Base-by-base conservation (phyloP, 2,888 invertebrate genomes). In the Pandemis corylana region DNA sequence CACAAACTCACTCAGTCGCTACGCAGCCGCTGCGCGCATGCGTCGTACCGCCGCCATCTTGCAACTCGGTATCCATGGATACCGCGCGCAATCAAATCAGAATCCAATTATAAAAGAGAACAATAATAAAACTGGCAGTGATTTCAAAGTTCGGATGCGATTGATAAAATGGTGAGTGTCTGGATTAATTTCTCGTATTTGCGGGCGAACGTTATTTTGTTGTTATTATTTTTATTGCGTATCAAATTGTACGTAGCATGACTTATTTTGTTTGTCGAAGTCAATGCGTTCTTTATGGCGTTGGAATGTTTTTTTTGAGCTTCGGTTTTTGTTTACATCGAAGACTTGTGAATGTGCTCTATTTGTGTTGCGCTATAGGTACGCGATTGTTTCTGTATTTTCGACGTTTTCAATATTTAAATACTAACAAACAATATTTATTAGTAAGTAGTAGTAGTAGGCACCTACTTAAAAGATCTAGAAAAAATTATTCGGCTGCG, bases 31-130 rank as follows among this genome's bases (percentile, higher is more conserved):
- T 46, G 73, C 56, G 64, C 73, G 73, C 73, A 64, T 73, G 73
- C 73, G 73, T 73, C 68, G 73, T 63, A n/a, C 2, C n/a, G 42
- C 68, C 41, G 73, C 73, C 73, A 73, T 73, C 15, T 68, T 73
- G 56, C 10, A 28, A 56, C 15, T 28, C 20, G n/a, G 73, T 73
- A 15, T 64, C 73, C 59, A 68, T 68, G 73, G 73, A 68, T 64
- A 68, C 68, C 68, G 73, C 68, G 73, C 68, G 61, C 59, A 69
- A 69, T 72, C 66, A 49, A 51, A 66, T 59, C 15, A 51, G 28
- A 13, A 56, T 28, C 53, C 64, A 49, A 63, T 44, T 13, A 10
- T 42, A 56, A 51, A 53, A 36, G 9, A 36, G 49, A 68, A 68
- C 36, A 68, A 73, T 62, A 66, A 36, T 59, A 44, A 49, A 13